Base-by-base conservation (phyloP, 2,113 vertebrate species). In the Pseudorectes ferrugineus region DNA sequence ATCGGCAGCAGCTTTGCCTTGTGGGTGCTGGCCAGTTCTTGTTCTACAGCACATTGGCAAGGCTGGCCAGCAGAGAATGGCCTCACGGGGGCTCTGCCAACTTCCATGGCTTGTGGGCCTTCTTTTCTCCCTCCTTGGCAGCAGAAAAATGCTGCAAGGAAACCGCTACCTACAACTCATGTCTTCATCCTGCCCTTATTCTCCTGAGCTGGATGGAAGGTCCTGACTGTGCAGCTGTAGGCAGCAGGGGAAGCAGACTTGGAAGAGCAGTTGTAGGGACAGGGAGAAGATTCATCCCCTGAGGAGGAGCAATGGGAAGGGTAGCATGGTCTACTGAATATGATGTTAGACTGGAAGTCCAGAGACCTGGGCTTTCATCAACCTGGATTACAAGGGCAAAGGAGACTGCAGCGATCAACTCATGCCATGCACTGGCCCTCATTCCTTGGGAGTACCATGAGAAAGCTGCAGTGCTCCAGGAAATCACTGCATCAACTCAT, bases 61-160 rank as follows among this genome's bases (percentile, higher is more conserved):
- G 71, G 40, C 78, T 93, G 78, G 92, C 95, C 95, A 96, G 75
- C 67, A 93, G 51, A 70, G 78, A 95, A 96, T 89, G 94, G 93
- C 87, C 81, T 95, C 82, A 59, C 1, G 10, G 90, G 92, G 79
- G 70, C 75, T 70, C 83, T 96, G 92, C 90, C 92, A 97, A 88
- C 19, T 90, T 85, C 75, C 72, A 57, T 40, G 57, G 78, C 35
- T 93, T 2, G 0, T 28, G 45, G 70, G 24, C 12, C 17, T 42
- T 90, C 75, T 73, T 58, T 70, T 83, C 43, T 88, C 67, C 74
- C 36, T 88, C 65, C 40, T 40, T 95, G 72, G 85, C 95, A 93
- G 59, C 59, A 72, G 63, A 94, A 88, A 80, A 73, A 61, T 29
- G 57, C 61, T 79, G 72, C 43, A 95, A 90, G 81, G 25, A 74